A percentile compares a stretch with the other conserved stretches of the same genome.
Conservation (phyloP, 1,140 invertebrate genomes). For the Trachelipus rathkii region DNA sequence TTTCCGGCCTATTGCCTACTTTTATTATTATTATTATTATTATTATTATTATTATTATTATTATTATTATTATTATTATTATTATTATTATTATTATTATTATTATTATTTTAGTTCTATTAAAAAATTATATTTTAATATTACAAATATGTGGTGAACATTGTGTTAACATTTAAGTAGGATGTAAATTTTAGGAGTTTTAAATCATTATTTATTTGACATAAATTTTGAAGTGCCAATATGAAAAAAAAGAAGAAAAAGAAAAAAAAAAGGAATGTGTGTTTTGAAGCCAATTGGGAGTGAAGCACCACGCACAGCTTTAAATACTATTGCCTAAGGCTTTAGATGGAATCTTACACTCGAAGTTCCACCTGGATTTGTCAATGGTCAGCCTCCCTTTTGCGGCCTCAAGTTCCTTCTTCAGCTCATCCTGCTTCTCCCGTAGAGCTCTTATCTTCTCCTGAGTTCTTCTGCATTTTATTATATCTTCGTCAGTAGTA, state of each 20-base stretch:
- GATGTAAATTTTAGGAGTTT: too few relatives aligned
- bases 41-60: too few relatives aligned
- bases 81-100: too few relatives aligned
- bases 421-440: conserved; percentile 56
- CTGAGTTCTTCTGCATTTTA: conserved; percentile 45
- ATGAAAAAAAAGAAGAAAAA: too few relatives aligned
- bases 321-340: conserved; percentile 2
- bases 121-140: too few relatives aligned
- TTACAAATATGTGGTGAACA: too few relatives aligned
- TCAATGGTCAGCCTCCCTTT: conserved; percentile 55
- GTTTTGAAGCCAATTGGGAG: conserved; percentile 10
- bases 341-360: conserved; percentile 54
- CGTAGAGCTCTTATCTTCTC: conserved; percentile 56
- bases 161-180: too few relatives aligned
- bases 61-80: too few relatives aligned
- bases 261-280: conserved; percentile 7
- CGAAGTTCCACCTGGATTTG: conserved; percentile 58
- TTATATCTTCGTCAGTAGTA: conserved; percentile 36
- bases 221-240: not conserved
- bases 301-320: conserved; percentile 6
- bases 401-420: conserved; percentile 52
- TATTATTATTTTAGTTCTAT: too few relatives aligned
- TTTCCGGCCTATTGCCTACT: too few relatives aligned
- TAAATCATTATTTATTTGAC: not conserved
- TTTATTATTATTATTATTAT: too few relatives aligned